Conservation (phyloP, 1,140 invertebrate genomes). For the Tetraneura akinire region DNA sequence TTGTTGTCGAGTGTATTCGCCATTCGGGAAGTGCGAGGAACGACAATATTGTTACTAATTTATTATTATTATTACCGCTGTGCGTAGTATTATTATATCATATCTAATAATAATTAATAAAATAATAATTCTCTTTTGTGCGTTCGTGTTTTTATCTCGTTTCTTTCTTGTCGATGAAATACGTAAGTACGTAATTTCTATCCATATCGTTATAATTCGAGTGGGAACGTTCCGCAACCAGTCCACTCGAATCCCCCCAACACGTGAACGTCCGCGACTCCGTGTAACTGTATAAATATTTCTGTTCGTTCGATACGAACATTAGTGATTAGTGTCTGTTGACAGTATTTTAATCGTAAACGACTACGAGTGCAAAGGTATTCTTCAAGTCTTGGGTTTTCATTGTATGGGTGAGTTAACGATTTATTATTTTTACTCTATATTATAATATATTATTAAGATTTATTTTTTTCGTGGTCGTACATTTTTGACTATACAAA, state of each 20-base stretch:
- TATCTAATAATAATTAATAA: neutral
- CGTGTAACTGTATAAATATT: slow-evolving; percentile 21
- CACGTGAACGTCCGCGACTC: neutral
- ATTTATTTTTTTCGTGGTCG: too few species aligned
- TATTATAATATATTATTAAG: too few species aligned
- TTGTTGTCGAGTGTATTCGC: neutral
- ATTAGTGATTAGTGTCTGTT: neutral
- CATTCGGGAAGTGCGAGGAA: neutral
- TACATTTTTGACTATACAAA: too few species aligned
- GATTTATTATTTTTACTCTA: too few species aligned
- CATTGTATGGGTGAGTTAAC: slow-evolving; percentile 41
- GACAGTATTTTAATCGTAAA: neutral
- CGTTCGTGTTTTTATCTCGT: neutral
- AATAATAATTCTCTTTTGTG: too few species aligned
- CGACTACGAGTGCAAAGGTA: neutral
- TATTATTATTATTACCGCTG: too few species aligned
- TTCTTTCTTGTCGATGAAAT: neutral
- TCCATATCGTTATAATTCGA: neutral
- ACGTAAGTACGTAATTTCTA: too few species aligned
- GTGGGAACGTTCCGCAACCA: neutral
- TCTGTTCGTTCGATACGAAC: neutral
- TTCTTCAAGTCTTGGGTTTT: slow-evolving; percentile 41
- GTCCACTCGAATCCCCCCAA: neutral
- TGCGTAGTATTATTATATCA: neutral
- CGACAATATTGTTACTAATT: too few species aligned